Evolutionary conservation across 2,113 vertebrate genomes (phyloP).

Genomic region (Fregata magnificens): DNA sequence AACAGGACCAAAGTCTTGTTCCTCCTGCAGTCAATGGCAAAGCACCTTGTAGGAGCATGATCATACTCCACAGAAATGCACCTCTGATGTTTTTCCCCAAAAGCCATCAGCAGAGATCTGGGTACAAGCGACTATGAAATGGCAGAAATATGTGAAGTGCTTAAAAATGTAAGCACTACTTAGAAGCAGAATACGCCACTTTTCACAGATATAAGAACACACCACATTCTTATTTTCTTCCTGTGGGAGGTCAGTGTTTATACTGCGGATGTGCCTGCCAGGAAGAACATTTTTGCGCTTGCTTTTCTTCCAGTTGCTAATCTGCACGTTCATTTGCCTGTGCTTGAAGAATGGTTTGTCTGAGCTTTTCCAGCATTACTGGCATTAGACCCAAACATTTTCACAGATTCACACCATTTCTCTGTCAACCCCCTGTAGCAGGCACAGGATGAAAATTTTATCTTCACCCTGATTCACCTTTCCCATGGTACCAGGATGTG

Average conservation of each 20-base stretch:
- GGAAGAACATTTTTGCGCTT: conserved; percentile 19
- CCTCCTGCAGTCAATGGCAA: background rate
- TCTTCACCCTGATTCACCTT: background rate
- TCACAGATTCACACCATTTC: background rate
- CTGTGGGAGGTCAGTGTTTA: conserved; percentile 40
- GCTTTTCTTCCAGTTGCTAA: conserved; percentile 35
- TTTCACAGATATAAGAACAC: background rate
- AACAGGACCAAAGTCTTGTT: background rate
- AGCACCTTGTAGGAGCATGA: background rate
- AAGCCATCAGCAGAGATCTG: background rate
- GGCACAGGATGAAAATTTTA: background rate
- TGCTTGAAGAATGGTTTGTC: background rate
- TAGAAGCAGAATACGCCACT: background rate
- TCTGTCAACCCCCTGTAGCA: background rate
- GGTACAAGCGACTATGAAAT: background rate
- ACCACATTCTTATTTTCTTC: conserved; percentile 9
- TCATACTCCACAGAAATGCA: background rate
- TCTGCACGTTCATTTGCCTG: conserved; percentile 7
- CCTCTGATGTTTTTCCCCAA: background rate
- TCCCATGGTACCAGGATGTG: background rate
- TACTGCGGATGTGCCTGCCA: background rate
- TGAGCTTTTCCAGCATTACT: background rate
- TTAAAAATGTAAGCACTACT: background rate
- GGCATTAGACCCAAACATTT: background rate
- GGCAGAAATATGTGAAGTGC: background rate